Evolutionary conservation across 2,113 vertebrate genomes (phyloP).

Genomic region (human (Homo sapiens)): GRCh38 chr5:80967501-80968000

Average conservation of each 20-base stretch:
- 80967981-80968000: not conserved
- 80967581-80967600: constrained; percentile 40
- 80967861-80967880: not conserved
- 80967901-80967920: not conserved
- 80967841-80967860: not conserved
- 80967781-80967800: not conserved
- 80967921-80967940: not conserved
- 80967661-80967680: constrained; percentile 15
- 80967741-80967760: not conserved
- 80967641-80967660: not conserved
- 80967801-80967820: not conserved
- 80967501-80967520: not conserved
- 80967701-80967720: not conserved
- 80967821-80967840: not conserved
- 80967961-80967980: not conserved
- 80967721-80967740: not conserved
- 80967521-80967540: not conserved
- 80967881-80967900: not conserved
- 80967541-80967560: not conserved
- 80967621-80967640: constrained; percentile 53
- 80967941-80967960: not conserved
- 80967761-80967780: not conserved
- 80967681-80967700: not conserved
- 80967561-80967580: constrained; percentile 10
- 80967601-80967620: constrained; percentile 52